Evolutionary conservation across 2,888 invertebrate genomes (phyloP).

Genomic region (Lymantria dispar): DNA sequence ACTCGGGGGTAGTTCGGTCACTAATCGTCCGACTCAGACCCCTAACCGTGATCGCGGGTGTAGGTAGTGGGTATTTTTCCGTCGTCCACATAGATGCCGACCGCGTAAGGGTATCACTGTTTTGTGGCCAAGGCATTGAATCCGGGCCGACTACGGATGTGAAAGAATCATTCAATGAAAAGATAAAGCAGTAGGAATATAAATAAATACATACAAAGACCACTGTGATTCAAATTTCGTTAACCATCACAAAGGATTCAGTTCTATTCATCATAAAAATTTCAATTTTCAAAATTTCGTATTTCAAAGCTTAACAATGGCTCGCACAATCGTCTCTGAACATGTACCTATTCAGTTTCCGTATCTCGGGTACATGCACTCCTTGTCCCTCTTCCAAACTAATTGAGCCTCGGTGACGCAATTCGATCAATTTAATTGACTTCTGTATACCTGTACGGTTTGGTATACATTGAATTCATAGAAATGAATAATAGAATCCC

Average conservation of each 20-base stretch:
- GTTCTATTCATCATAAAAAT: neutral
- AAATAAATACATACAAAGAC: neutral
- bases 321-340: constrained; percentile 8
- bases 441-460: constrained; percentile 2
- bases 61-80: too few species aligned
- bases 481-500: too few species aligned
- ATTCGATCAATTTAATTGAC: constrained; percentile 43
- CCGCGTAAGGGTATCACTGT: too few species aligned
- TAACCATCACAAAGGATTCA: constrained; percentile 4
- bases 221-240: neutral
- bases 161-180: neutral
- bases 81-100: too few species aligned
- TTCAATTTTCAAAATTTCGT: constrained; percentile 27
- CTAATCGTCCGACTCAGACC: too few species aligned
- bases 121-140: too few species aligned
- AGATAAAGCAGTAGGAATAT: neutral
- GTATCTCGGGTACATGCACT: constrained; percentile 14
- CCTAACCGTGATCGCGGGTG: too few species aligned
- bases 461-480: too few species aligned
- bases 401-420: constrained; percentile 30
- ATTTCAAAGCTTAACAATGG: constrained; percentile 15
- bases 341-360: neutral
- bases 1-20: too few species aligned
- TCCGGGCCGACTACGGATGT: too few species aligned
- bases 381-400: constrained; percentile 17